Percentiles rank a stretch among this genome's conserved stretches.
phyloP scores from a whole-genome alignment of 1,140 invertebrate genomes.

The Drosophila pseudoananassae region DNA sequence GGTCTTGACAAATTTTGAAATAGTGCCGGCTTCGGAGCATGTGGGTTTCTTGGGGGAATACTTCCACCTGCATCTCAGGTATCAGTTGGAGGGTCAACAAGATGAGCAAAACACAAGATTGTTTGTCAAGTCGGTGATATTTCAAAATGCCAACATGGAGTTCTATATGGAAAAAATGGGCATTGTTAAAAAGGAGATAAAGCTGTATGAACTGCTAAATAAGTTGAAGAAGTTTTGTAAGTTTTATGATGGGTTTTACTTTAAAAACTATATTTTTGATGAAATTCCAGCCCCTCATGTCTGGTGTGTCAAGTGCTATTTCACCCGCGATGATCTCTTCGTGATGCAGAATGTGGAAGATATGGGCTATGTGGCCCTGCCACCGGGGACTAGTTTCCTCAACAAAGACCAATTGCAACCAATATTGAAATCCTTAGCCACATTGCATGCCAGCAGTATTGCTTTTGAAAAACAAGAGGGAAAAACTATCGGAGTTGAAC shows the following conservation, averaged over 20 bases:
- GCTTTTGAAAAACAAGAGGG: constrained; percentile 67
- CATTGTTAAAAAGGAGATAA: constrained; percentile 62
- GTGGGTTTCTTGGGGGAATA: constrained; percentile 75
- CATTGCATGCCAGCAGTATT: constrained; percentile 81
- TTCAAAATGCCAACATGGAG: constrained; percentile 58
- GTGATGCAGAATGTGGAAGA: constrained; percentile 84
- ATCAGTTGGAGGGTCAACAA: constrained; percentile 35
- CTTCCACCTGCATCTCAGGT: constrained; percentile 62
- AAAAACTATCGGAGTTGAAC: constrained; percentile 73
- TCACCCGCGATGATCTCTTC: constrained; percentile 75
- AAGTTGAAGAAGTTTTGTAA: constrained; percentile 66
- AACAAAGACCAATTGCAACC: constrained; percentile 66
- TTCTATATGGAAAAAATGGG: constrained; percentile 55
- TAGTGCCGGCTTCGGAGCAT: constrained; percentile 60
- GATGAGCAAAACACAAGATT: constrained; percentile 37
- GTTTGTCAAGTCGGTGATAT: constrained; percentile 72
- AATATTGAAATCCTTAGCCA: constrained; percentile 78
- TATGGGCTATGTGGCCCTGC: constrained; percentile 70
- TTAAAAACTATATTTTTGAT: neutral
- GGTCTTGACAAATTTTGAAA: constrained; percentile 41
- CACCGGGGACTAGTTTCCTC: constrained; percentile 33
- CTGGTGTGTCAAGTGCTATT: constrained; percentile 84
- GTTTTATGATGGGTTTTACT: constrained; percentile 2
- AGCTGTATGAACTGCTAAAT: constrained; percentile 59
- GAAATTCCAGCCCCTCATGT: constrained; percentile 49